Conservation (phyloP, 2,888 invertebrate species). For the Cryptosula pallasiana region DNA sequence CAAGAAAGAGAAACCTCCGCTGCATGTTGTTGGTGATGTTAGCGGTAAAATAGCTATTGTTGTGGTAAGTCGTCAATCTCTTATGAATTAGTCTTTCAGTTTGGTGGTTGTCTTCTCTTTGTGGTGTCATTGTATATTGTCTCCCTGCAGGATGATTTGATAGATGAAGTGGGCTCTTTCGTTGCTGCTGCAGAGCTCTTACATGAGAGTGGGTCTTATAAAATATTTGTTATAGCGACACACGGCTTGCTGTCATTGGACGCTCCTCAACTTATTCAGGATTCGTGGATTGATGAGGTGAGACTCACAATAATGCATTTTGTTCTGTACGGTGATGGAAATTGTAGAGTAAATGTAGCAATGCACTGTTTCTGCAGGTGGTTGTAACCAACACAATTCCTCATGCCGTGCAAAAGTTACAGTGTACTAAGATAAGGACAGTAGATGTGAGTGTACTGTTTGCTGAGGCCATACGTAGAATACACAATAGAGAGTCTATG, state of each 20-base stretch:
- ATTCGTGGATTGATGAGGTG: conserved; percentile 93
- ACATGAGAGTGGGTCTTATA: conserved; percentile 95
- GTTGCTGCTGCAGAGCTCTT: conserved; percentile 94
- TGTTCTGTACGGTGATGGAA: too few species aligned
- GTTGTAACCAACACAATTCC: conserved; percentile 99
- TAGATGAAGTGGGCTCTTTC: conserved; percentile 95
- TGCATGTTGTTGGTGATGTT: conserved; percentile 97
- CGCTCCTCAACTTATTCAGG: conserved; percentile 89
- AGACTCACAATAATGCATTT: too few species aligned
- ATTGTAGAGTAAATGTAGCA: too few species aligned
- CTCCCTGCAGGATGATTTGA: conserved; percentile 82
- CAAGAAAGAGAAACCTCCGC: conserved; percentile 96
- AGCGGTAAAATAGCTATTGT: conserved; percentile 96
- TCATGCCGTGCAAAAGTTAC: conserved; percentile 96
- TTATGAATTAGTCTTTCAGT: neutral
- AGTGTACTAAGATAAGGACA: conserved; percentile 98
- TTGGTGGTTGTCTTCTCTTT: too few species aligned
- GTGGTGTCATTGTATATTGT: neutral
- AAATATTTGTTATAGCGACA: conserved; percentile 95
- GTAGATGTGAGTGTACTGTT: conserved; percentile 94
- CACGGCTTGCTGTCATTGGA: conserved; percentile 94
- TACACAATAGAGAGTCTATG: conserved; percentile 99
- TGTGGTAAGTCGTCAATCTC: conserved; percentile 69
- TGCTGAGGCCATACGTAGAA: conserved; percentile 94
- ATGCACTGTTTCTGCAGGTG: too few species aligned